Conservation (phyloP, 2,888 invertebrate species). For the Parthenolecanium corni region DNA sequence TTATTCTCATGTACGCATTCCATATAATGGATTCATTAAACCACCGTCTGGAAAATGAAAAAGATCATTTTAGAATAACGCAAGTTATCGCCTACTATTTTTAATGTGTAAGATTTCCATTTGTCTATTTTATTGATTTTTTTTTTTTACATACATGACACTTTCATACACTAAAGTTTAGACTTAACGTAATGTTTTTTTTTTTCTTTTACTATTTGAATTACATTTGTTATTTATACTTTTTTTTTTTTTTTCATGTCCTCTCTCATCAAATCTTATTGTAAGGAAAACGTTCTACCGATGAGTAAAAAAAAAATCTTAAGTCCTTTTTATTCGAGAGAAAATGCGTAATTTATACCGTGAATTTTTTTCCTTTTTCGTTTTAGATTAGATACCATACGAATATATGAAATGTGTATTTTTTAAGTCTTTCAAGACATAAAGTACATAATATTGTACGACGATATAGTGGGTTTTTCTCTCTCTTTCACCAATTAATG, state of each 20-base stretch:
- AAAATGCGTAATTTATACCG: slow-evolving; percentile 22
- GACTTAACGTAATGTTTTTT: slow-evolving; percentile 7
- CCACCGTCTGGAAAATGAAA: too few relatives aligned
- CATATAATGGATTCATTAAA: background rate
- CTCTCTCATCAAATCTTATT: slow-evolving; percentile 16
- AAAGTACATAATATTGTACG: slow-evolving; percentile 16
- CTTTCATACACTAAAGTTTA: slow-evolving; percentile 24
- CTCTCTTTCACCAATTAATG: slow-evolving; percentile 21
- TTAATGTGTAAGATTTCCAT: slow-evolving; percentile 15
- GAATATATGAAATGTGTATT: slow-evolving; percentile 23
- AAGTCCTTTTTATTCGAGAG: slow-evolving; percentile 19
- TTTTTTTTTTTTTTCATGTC: slow-evolving; percentile 15
- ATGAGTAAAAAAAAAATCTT: slow-evolving; percentile 5
- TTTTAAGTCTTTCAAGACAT: slow-evolving; percentile 27
- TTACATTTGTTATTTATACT: slow-evolving; percentile 8
- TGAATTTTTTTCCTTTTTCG: slow-evolving; percentile 8
- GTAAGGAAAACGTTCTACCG: slow-evolving; percentile 19
- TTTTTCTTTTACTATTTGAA: slow-evolving; percentile 13
- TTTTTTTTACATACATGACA: slow-evolving; percentile 6
- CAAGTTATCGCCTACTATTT: background rate
- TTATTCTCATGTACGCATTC: slow-evolving; percentile 7
- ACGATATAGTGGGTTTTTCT: slow-evolving; percentile 5
- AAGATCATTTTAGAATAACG: background rate
- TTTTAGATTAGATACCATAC: slow-evolving; percentile 13
- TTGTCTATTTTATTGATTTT: slow-evolving; percentile 8